phyloP scores from a whole-genome alignment of 2,888 invertebrate genomes.

The Brenthis ino region DNA sequence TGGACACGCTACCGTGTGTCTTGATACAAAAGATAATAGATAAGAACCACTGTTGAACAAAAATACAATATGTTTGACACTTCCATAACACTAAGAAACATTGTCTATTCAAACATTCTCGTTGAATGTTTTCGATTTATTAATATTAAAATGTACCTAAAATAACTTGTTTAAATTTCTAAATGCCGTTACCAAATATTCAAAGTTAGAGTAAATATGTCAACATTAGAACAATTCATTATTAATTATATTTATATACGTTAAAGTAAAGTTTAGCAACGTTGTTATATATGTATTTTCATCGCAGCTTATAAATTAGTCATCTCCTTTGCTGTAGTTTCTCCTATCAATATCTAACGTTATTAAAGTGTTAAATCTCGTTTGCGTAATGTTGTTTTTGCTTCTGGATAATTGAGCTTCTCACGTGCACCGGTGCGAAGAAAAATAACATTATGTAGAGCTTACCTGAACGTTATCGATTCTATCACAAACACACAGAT shows the following conservation, averaged over 20 bases:
- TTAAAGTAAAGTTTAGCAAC: constrained; percentile 1
- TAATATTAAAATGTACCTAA: neutral
- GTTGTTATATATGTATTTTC: constrained; percentile 3
- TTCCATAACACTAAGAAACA: neutral
- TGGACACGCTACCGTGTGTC: too few relatives aligned
- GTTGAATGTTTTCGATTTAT: neutral
- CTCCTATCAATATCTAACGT: constrained; percentile 8
- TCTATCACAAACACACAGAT: constrained; percentile 9
- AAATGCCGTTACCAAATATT: neutral
- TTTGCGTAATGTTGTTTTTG: constrained; percentile 16
- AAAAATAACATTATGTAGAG: constrained; percentile 19
- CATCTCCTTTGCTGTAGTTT: constrained; percentile 8
- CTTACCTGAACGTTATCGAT: constrained; percentile 5
- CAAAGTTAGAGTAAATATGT: neutral
- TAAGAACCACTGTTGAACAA: neutral
- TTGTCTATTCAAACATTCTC: neutral
- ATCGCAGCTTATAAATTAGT: constrained; percentile 17
- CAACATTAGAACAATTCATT: neutral
- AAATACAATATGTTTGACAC: neutral
- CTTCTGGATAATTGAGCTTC: constrained; percentile 16
- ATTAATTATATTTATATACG: neutral
- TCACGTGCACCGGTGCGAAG: constrained; percentile 6
- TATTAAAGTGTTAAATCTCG: constrained; percentile 14
- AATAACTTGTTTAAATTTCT: neutral
- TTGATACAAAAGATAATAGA: too few relatives aligned